These are phyloP conservation scores for Anoplius nigerrimus DNA, from an alignment of 2,888 invertebrate genomes.

Conservation along the genomic window DNA sequence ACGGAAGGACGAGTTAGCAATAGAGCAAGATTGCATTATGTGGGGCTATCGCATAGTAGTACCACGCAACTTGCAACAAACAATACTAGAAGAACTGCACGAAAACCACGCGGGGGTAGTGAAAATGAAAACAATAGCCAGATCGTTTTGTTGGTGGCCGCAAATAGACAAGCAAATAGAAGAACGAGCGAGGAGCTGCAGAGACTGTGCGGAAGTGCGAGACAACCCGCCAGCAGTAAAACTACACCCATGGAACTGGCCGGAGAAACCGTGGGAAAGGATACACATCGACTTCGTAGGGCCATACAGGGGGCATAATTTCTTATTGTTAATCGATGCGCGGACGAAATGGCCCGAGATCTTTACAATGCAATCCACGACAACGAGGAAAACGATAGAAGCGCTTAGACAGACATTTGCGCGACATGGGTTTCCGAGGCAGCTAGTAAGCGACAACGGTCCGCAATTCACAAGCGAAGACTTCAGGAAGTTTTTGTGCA, in stretches of 20 bases:
- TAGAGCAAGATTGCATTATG: slow-evolving; percentile 35
- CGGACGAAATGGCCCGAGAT: slow-evolving; percentile 34
- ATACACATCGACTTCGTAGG: slow-evolving; percentile 42
- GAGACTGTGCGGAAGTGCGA: slow-evolving; percentile 20
- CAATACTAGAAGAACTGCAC: slow-evolving; percentile 47
- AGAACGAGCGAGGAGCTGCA: slow-evolving; percentile 21
- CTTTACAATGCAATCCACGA: slow-evolving; percentile 26
- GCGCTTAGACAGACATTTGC: slow-evolving; percentile 29
- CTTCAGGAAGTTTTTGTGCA: slow-evolving; percentile 18
- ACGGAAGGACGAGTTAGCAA: slow-evolving; percentile 15
- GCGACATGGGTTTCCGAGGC: slow-evolving; percentile 34
- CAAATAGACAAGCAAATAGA: slow-evolving; percentile 41
- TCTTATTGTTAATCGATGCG: slow-evolving; percentile 43
- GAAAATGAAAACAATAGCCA: slow-evolving; percentile 50
- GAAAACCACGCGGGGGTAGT: slow-evolving; percentile 48
- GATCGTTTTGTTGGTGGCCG: slow-evolving; percentile 49
- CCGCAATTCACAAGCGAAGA: too few species aligned
- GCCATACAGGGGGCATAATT: slow-evolving; percentile 29
- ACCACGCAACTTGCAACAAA: slow-evolving; percentile 41
- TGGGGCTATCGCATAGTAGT: slow-evolving; percentile 55
- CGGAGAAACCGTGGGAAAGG: slow-evolving; percentile 36
- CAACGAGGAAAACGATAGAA: slow-evolving; percentile 21
- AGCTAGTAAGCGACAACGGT: slow-evolving; percentile 41
- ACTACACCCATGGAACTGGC: slow-evolving; percentile 34
- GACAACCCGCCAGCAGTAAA: slow-evolving; percentile 30